phyloP scores from a whole-genome alignment of 2,888 invertebrate species.

The Cantharis rufa region DNA sequence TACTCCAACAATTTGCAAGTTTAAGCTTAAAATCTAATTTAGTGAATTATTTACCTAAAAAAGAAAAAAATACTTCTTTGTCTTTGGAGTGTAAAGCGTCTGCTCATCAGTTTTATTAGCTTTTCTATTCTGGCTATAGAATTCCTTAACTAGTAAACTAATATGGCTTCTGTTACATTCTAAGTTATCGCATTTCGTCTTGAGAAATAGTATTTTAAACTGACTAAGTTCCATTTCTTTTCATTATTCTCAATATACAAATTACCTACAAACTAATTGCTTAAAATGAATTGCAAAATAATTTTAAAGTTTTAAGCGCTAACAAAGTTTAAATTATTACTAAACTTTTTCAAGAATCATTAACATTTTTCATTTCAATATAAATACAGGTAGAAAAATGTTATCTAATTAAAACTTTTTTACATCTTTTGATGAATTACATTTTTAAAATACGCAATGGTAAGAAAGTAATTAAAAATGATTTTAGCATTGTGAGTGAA shows the following conservation, averaged over 20 bases:
- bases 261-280: not conserved
- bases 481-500: not conserved
- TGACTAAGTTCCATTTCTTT: slow-evolving; percentile 3
- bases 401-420: not conserved
- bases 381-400: not conserved
- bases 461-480: not conserved
- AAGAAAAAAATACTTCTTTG: not conserved
- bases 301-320: not conserved
- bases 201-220: slow-evolving; percentile 9
- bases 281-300: not conserved
- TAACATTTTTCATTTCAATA: not conserved
- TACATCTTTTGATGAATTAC: not conserved
- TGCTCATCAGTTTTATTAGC: slow-evolving; percentile 21
- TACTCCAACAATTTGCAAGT: not conserved
- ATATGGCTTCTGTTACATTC: slow-evolving; percentile 21
- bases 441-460: not conserved
- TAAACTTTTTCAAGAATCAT: not conserved
- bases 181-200: slow-evolving; percentile 15
- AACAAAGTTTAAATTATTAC: slow-evolving; percentile 12
- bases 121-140: slow-evolving; percentile 18
- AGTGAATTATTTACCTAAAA: not conserved
- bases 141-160: slow-evolving; percentile 25
- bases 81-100: not conserved
- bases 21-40: not conserved
- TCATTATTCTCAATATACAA: slow-evolving; percentile 10